phyloP scores from a whole-genome alignment of 2,797 vertebrate genomes.

The Eutrigla gurnardus region DNA sequence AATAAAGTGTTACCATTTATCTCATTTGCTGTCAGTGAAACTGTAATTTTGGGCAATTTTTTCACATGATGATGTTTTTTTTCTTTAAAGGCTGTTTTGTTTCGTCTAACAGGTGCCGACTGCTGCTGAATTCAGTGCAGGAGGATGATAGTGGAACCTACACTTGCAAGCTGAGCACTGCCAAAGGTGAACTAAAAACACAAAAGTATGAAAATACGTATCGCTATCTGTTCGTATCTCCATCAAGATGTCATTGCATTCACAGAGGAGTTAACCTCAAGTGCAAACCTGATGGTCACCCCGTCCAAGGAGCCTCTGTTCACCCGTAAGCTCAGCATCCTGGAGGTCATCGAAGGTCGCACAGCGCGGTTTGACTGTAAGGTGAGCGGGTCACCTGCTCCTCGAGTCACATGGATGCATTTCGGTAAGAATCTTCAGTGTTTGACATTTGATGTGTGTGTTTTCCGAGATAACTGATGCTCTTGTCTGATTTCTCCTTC shows the following conservation, averaged over 20 bases:
- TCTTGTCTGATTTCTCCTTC: neutral
- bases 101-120: conserved; percentile 81
- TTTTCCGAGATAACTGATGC: neutral
- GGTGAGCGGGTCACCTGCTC: conserved; percentile 93
- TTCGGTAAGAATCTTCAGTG: conserved; percentile 85
- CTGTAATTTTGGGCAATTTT: neutral
- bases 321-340: conserved; percentile 90
- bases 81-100: neutral
- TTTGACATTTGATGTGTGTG: neutral
- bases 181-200: conserved; percentile 86
- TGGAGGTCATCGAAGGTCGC: conserved; percentile 92
- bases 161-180: conserved; percentile 96
- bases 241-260: neutral
- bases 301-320: conserved; percentile 92
- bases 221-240: no score
- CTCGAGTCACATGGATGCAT: conserved; percentile 89
- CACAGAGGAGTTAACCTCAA: conserved; percentile 93
- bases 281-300: conserved; percentile 87
- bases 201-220: neutral
- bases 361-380: conserved; percentile 92
- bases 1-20: neutral
- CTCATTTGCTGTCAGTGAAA: neutral
- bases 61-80: neutral
- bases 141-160: conserved; percentile 95
- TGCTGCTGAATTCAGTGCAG: conserved; percentile 94